These are phyloP conservation scores for Galerucella calmariensis DNA, from an alignment of 2,888 invertebrate genomes.

Conservation along the genomic window DNA sequence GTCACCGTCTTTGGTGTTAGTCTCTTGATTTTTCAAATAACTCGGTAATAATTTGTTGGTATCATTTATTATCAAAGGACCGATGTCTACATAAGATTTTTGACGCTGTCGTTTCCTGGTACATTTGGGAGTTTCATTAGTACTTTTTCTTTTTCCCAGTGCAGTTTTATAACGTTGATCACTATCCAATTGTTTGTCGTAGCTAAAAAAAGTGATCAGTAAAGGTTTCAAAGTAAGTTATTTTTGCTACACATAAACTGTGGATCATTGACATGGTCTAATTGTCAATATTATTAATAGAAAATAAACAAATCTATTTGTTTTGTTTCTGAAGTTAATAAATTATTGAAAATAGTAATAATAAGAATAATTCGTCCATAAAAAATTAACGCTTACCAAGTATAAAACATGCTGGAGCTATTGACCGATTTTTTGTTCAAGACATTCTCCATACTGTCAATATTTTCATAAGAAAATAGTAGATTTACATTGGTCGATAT, in stretches of 20 bases:
- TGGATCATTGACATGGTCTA: no score
- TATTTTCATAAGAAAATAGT: neutral
- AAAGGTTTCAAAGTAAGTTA: no score
- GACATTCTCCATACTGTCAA: neutral
- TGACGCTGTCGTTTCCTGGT: constrained; percentile 27
- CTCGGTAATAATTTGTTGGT: constrained; percentile 9
- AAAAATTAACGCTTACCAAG: neutral
- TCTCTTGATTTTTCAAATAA: no score
- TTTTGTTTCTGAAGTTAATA: no score
- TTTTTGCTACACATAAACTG: no score
- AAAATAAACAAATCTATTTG: no score
- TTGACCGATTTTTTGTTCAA: neutral
- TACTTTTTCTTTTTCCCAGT: neutral
- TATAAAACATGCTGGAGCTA: neutral
- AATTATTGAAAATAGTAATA: no score
- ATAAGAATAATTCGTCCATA: neutral
- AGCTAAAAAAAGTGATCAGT: no score
- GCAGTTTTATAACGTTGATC: neutral
- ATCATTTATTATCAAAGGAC: constrained; percentile 21
- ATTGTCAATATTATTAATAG: no score
- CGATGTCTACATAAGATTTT: constrained; percentile 14
- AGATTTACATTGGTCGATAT: neutral
- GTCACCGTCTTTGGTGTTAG: constrained; percentile 38
- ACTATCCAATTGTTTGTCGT: neutral
- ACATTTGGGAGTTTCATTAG: constrained; percentile 40